A percentile compares a stretch with the other conserved stretches of the same genome.
phyloP scores from a whole-genome alignment of 1,140 invertebrate genomes.

The Drosophila nannoptera region DNA sequence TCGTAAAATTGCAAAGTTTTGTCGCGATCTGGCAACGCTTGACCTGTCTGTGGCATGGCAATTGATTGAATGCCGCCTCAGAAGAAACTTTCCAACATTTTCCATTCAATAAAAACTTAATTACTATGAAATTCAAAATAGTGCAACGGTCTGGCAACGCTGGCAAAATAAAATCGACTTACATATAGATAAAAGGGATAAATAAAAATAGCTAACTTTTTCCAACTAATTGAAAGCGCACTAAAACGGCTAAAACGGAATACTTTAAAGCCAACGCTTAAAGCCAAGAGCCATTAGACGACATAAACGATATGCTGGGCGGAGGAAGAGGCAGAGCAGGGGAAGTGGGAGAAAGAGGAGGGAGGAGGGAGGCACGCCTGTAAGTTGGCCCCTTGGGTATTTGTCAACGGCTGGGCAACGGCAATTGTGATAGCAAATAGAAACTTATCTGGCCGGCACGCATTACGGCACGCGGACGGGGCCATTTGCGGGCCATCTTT shows the following conservation, averaged over 20 bases:
- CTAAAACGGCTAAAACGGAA: not conserved
- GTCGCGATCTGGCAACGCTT: no score
- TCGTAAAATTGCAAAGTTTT: no score
- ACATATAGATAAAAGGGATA: no score
- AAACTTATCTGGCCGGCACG: slow-evolving; percentile 65
- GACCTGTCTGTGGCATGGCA: no score
- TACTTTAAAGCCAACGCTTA: slow-evolving; percentile 15
- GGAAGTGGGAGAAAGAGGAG: slow-evolving; percentile 8
- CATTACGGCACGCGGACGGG: slow-evolving; percentile 47
- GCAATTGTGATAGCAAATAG: slow-evolving; percentile 55
- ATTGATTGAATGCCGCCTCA: no score
- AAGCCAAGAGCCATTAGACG: no score
- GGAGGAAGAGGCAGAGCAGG: not conserved
- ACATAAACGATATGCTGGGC: no score
- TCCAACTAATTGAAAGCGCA: slow-evolving; percentile 27
- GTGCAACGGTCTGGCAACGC: no score
- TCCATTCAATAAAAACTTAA: no score
- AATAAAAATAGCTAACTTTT: not conserved
- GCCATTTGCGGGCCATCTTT: slow-evolving; percentile 13
- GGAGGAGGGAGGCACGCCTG: not conserved
- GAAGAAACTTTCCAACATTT: no score
- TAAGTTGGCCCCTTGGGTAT: slow-evolving; percentile 48
- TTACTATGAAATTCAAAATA: no score
- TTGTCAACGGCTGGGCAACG: slow-evolving; percentile 54
- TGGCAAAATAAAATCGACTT: not conserved